Evolutionary conservation across 2,797 vertebrate genomes (phyloP).

Genomic region (Enteromius afrohamiltoni): DNA sequence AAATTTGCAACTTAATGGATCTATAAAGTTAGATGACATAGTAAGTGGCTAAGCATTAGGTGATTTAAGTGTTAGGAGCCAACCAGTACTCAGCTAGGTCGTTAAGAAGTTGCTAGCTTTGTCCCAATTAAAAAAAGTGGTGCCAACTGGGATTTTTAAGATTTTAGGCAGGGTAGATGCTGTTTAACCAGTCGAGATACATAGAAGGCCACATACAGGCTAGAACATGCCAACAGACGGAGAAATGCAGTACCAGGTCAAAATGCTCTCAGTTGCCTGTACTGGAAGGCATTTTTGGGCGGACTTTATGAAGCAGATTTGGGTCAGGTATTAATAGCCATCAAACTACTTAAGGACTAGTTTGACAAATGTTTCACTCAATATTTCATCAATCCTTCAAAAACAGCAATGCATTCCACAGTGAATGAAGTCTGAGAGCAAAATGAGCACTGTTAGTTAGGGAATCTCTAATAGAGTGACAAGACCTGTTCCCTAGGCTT

Average conservation of each 20-base stretch:
- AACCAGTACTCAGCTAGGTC: background rate
- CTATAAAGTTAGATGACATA: background rate
- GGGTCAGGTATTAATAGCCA: constrained; percentile 59
- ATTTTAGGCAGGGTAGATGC: background rate
- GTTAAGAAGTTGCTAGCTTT: background rate
- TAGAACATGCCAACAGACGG: constrained; percentile 24
- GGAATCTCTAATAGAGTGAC: background rate
- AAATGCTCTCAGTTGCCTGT: constrained; percentile 26
- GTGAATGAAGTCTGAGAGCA: background rate
- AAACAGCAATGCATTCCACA: background rate
- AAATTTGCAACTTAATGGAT: background rate
- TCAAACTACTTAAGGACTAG: constrained; percentile 26
- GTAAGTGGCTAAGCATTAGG: background rate
- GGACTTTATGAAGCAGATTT: constrained; percentile 46
- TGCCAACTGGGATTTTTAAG: background rate
- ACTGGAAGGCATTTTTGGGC: constrained; percentile 45
- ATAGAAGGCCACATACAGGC: background rate
- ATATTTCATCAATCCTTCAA: constrained; percentile 22
- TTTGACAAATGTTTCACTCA: constrained; percentile 25
- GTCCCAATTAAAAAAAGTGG: background rate
- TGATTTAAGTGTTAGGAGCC: background rate
- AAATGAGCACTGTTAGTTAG: background rate
- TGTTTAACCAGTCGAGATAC: background rate
- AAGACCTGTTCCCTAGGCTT: background rate
- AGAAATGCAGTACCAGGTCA: constrained; percentile 49